Conservation (phyloP, 2,113 vertebrate genomes). For the Eidolon helvum region DNA sequence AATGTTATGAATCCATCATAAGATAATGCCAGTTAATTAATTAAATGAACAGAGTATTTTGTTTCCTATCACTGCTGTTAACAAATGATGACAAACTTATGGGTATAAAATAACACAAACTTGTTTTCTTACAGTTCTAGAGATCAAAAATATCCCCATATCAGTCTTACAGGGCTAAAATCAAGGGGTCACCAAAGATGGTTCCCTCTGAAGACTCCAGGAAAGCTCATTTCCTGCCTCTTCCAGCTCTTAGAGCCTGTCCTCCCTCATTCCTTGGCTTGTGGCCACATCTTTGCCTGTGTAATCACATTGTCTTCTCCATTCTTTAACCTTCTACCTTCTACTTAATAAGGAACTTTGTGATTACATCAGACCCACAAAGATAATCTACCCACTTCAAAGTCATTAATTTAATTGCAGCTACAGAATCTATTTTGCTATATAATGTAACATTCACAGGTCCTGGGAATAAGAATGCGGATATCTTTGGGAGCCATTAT, state of each 20-base stretch:
- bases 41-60: background rate
- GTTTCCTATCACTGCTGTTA: background rate
- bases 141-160: background rate
- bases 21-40: background rate
- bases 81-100: background rate
- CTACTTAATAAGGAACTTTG: background rate
- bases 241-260: background rate
- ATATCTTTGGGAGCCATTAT: background rate
- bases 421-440: background rate
- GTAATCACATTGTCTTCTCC: background rate
- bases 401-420: background rate
- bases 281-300: background rate
- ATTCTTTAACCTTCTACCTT: background rate
- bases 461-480: background rate
- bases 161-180: background rate
- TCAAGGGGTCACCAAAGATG: background rate
- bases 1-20: background rate
- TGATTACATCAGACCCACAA: background rate
- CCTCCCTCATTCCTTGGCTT: background rate
- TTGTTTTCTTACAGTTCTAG: background rate
- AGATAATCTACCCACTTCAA: background rate
- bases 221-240: background rate
- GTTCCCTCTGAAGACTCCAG: fast-evolving
- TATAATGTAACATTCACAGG: background rate
- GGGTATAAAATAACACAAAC: background rate